Percentiles rank a stretch among this genome's conserved stretches.
phyloP scores from a whole-genome alignment of 2,113 vertebrate genomes.

The Hydrochoerus hydrochaeris region DNA sequence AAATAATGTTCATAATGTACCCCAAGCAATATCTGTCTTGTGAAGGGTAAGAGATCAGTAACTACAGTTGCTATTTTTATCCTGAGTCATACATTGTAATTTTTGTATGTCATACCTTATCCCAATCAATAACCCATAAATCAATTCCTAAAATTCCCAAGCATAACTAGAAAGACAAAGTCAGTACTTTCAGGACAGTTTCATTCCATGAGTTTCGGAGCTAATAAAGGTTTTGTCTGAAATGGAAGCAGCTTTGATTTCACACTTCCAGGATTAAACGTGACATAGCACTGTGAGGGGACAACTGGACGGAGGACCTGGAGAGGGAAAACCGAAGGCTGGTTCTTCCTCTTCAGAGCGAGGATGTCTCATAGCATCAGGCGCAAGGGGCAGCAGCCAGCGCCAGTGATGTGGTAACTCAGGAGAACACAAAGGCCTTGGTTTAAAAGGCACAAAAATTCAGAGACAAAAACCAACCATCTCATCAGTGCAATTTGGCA shows the following conservation, averaged over 20 bases:
- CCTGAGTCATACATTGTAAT: not conserved
- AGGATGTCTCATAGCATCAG: not conserved
- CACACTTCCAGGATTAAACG: constrained; percentile 27
- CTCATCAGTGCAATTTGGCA: not conserved
- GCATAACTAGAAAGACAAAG: not conserved
- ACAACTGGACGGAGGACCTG: constrained; percentile 49
- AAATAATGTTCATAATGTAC: not conserved
- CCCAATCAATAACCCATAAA: not conserved
- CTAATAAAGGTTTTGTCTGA: not conserved
- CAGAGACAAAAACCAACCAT: constrained; percentile 4
- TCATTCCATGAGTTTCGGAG: not conserved
- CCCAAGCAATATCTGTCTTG: not conserved
- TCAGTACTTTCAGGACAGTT: not conserved
- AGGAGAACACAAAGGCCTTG: not conserved
- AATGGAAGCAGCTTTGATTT: not conserved
- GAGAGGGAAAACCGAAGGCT: constrained; percentile 41
- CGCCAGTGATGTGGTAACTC: not conserved
- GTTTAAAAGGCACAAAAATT: constrained; percentile 9
- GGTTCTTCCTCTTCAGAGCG: constrained; percentile 24
- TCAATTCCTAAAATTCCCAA: constrained; percentile 17
- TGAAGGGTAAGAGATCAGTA: not conserved
- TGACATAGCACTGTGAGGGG: not conserved
- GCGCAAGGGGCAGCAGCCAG: not conserved
- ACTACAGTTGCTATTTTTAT: not conserved
- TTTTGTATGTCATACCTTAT: not conserved